phyloP scores from a whole-genome alignment of 1,140 invertebrate species.

The Pectinophora gossypiella region DNA sequence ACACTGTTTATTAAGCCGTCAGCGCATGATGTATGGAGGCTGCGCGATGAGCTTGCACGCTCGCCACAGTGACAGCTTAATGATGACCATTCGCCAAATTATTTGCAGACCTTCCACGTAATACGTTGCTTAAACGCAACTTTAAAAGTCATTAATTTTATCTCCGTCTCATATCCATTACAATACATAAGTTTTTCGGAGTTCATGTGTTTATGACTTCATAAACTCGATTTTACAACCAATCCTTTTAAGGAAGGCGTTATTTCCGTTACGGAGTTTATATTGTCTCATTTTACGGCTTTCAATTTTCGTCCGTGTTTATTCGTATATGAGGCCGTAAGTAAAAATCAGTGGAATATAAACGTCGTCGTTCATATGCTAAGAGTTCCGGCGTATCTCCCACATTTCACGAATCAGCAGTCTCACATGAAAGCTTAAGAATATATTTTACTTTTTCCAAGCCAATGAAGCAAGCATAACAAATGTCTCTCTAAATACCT shows the following conservation, averaged over 20 bases:
- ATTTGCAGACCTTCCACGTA: background rate
- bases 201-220: background rate
- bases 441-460: background rate
- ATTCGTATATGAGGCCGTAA: too few relatives aligned
- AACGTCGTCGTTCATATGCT: background rate
- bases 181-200: background rate
- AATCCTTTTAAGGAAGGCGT: too few relatives aligned
- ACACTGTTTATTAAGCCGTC: slow-evolving; percentile 1
- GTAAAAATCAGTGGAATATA: too few relatives aligned
- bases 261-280: too few relatives aligned
- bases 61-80: background rate
- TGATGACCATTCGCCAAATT: background rate
- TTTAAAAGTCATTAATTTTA: background rate
- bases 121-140: background rate
- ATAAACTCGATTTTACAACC: too few relatives aligned
- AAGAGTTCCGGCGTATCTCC: background rate
- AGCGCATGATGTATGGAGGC: background rate
- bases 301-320: too few relatives aligned
- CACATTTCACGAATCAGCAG: background rate
- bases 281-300: too few relatives aligned
- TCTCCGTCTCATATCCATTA: background rate
- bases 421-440: background rate
- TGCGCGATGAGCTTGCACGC: background rate
- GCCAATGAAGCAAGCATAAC: background rate
- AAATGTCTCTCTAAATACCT: background rate